Base-by-base conservation (phyloP, 2,888 invertebrate genomes). In the Oxytorus armatus region DNA sequence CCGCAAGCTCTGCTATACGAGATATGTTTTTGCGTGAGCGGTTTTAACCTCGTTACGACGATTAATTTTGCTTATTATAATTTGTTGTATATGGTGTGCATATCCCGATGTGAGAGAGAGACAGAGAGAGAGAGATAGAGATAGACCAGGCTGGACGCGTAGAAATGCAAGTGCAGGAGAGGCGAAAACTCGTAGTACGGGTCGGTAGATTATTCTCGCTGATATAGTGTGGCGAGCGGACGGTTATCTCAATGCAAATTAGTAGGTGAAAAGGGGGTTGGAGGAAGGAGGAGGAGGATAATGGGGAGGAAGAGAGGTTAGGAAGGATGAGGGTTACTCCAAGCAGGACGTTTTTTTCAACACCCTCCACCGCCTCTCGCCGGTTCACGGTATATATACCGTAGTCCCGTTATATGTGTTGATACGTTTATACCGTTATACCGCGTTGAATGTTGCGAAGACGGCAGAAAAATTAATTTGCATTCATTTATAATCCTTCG, bases 191-290 rank as follows among this genome's bases (percentile, higher is more conserved):
- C 57, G 51, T 39, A 29, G 74, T 36, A 14, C 21, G 8, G 66
- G 72, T 70, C 47, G 66, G 76, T 76, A 76, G 76, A 76, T 80
- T 80, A 73, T 76, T 72, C 76, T 42, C 39, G 53, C 66, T 76
- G 79, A 79, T 79, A 79, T 74, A 76, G 66, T 76, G 72, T 68
- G 76, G 72, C 76, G 79, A 80, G 72, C 66, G 76, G 68, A 68
- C 72, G 76, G 79, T 80, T 76, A 76, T 80, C 79, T 80, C 79
- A 76, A 80, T 79, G 79, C 79, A 79, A 79, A 79, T 79, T 79
- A 79, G 76, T 36, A n/a, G 36, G 33, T 59, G 51, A 51, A 65
- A 63, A 29, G 29, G 59, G 47, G 36, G 21, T n/a, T 14, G 47
- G 61, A 61, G 18, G 44, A 49, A 25, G 16, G 33, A 18, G 49